These are phyloP conservation scores for Poecile montanus DNA, from an alignment of 2,797 vertebrate genomes.

Conservation along the genomic window DNA sequence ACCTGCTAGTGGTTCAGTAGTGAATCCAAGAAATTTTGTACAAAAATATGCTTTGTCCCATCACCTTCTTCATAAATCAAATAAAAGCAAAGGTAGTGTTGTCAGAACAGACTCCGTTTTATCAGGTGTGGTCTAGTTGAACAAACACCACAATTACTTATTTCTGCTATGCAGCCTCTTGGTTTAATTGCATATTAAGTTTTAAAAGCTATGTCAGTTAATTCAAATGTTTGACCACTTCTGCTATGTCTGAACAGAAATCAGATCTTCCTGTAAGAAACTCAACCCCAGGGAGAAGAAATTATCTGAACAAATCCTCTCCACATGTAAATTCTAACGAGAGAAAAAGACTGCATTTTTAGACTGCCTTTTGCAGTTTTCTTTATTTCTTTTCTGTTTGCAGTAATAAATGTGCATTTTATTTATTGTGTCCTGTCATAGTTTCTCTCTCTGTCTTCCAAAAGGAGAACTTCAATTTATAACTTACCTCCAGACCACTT, in stretches of 20 bases:
- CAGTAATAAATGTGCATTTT: not conserved
- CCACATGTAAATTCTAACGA: not conserved
- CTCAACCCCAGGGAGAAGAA: not conserved
- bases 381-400: not conserved
- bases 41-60: not conserved
- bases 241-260: not conserved
- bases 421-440: not conserved
- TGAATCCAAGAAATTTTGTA: not conserved
- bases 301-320: not conserved
- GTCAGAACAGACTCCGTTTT: rapidly evolving
- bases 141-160: not conserved
- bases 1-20: not conserved
- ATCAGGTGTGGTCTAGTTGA: not conserved
- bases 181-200: not conserved
- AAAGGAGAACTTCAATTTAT: not conserved
- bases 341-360: not conserved
- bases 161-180: not conserved
- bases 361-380: not conserved
- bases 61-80: not conserved
- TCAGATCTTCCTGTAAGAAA: not conserved
- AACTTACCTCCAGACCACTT: not conserved
- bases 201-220: not conserved
- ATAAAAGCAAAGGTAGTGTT: not conserved
- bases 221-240: not conserved
- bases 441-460: not conserved